Conservation (phyloP, 2,888 invertebrate genomes). For the Bugulina stolonifera region DNA sequence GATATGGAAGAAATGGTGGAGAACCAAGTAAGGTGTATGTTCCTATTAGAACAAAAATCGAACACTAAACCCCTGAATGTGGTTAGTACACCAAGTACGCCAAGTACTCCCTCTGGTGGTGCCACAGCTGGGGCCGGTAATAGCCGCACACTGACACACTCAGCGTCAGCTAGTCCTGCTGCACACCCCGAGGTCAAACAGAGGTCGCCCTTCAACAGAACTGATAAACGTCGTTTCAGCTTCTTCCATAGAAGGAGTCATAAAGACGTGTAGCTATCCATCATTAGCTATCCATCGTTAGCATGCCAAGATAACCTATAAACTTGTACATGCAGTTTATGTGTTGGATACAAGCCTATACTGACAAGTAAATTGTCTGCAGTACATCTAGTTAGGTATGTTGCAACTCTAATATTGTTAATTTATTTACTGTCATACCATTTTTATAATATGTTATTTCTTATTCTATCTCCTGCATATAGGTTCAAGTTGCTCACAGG, state of each 20-base stretch:
- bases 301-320: no score
- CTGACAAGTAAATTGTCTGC: no score
- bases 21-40: constrained; percentile 80
- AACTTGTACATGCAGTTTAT: no score
- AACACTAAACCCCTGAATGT: constrained; percentile 3
- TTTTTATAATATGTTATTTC: no score
- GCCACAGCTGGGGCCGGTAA: background rate
- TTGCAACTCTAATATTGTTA: no score
- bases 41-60: constrained; percentile 52
- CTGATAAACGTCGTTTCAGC: constrained; percentile 10
- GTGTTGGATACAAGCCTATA: no score
- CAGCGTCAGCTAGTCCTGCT: background rate
- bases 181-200: background rate
- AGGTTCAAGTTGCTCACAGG: no score
- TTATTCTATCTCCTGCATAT: no score
- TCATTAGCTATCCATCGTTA: background rate
- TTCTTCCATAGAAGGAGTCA: constrained; percentile 15
- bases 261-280: background rate
- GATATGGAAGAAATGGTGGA: constrained; percentile 88
- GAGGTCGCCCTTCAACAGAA: background rate
- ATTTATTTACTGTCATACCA: no score
- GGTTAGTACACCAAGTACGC: background rate
- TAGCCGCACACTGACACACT: background rate
- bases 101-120: background rate
- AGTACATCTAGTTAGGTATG: no score